A percentile compares a stretch with the other conserved stretches of the same genome.
phyloP scores from a whole-genome alignment of 2,888 invertebrate genomes.

The Maniola hyperantus region DNA sequence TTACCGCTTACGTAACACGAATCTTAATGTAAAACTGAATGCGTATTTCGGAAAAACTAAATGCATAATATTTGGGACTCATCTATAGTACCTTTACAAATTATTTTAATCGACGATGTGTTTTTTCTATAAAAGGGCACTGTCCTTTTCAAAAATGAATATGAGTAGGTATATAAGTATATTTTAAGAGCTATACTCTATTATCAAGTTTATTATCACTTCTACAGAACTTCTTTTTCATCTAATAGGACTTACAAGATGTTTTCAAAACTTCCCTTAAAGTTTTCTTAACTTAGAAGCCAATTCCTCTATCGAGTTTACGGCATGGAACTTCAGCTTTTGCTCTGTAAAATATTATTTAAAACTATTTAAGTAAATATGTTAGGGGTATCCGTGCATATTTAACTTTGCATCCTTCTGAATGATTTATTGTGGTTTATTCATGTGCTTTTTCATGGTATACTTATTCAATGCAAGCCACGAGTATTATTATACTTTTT shows the following conservation, averaged over 20 bases:
- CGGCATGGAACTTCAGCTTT: conserved; percentile 1
- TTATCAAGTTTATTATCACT: conserved; percentile 11
- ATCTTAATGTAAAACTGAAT: too few relatives aligned
- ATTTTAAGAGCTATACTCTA: conserved; percentile 4
- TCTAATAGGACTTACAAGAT: conserved; percentile 19
- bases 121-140: too few relatives aligned
- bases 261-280: conserved; percentile 9
- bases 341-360: not conserved
- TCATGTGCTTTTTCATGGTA: too few relatives aligned
- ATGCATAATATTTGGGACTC: too few relatives aligned
- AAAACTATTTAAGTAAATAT: not conserved
- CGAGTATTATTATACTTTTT: too few relatives aligned
- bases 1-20: too few relatives aligned
- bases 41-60: too few relatives aligned
- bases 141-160: too few relatives aligned
- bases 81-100: too few relatives aligned
- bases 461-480: too few relatives aligned
- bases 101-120: too few relatives aligned
- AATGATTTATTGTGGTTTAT: not conserved
- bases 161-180: too few relatives aligned
- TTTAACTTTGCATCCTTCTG: not conserved
- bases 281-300: conserved; percentile 1
- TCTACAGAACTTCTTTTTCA: conserved; percentile 9
- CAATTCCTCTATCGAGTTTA: conserved; percentile 6
- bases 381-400: not conserved